Percentiles rank a stretch among this genome's conserved stretches.
Evolutionary conservation across 1,140 invertebrate species (phyloP).

Genomic region (Pseudomyrmex flavicornis): DNA sequence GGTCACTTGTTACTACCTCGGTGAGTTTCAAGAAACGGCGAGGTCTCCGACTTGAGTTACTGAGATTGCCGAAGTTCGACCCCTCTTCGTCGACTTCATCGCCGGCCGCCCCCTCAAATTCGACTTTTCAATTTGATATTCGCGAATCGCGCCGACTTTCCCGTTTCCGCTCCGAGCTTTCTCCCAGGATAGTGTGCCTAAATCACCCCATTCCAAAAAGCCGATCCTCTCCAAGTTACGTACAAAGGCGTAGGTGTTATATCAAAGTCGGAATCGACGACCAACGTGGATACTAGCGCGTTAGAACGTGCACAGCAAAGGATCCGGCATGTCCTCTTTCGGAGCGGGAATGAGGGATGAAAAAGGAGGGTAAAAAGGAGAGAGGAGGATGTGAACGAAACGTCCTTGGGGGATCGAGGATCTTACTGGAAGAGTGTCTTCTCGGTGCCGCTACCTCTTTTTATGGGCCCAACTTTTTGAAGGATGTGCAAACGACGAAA

Average conservation of each 20-base stretch:
- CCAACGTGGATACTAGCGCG: conserved; percentile 30
- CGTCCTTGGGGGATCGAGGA: conserved; percentile 58
- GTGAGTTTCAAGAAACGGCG: conserved; percentile 58
- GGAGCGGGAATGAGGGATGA: conserved; percentile 12
- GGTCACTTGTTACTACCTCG: conserved; percentile 55
- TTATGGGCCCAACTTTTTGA: conserved; percentile 71
- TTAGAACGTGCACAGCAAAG: conserved; percentile 56
- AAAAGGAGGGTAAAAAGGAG: background rate
- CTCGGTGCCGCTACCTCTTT: conserved; percentile 47
- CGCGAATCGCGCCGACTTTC: conserved; percentile 63
- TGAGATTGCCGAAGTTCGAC: conserved; percentile 68
- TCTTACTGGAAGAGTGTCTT: conserved; percentile 38
- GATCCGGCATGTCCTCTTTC: conserved; percentile 49
- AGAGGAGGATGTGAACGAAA: conserved; percentile 49
- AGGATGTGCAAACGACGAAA: conserved; percentile 69
- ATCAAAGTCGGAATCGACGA: conserved; percentile 58
- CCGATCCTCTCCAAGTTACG: conserved; percentile 54
- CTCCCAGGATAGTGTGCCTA: conserved; percentile 25
- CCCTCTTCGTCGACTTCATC: conserved; percentile 27
- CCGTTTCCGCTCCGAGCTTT: conserved; percentile 30
- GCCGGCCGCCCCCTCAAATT: conserved; percentile 56
- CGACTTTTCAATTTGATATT: conserved; percentile 75
- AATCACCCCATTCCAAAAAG: conserved; percentile 54
- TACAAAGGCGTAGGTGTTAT: conserved; percentile 58
- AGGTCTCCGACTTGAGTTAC: conserved; percentile 63